A percentile compares a stretch with the other conserved stretches of the same genome.
Conservation (phyloP, 2,797 vertebrate genomes). For the Hippoglossus hippoglossus region DNA sequence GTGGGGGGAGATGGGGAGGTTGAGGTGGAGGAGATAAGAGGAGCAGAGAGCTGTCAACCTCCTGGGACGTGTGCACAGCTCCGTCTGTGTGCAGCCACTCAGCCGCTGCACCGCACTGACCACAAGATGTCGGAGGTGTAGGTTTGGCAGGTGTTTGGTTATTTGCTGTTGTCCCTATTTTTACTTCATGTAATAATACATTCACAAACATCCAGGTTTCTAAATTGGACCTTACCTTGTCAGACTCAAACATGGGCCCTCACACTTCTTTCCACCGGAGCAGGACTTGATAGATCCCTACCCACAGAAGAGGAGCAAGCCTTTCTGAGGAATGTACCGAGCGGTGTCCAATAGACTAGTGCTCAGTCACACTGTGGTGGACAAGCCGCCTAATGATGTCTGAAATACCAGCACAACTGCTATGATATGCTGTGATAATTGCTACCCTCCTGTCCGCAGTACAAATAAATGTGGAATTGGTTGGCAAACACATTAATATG, state of each 20-base stretch:
- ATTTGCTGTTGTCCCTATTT: constrained; percentile 64
- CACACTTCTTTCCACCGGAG: constrained; percentile 49
- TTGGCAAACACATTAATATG: constrained; percentile 87
- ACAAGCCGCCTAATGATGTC: constrained; percentile 80
- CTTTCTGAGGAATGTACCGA: constrained; percentile 69
- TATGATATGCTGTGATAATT: constrained; percentile 80
- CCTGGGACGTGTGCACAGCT: constrained; percentile 56
- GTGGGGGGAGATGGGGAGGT: constrained; percentile 10
- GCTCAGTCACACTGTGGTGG: constrained; percentile 74
- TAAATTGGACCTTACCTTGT: constrained; percentile 73
- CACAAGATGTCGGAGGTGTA: constrained; percentile 42
- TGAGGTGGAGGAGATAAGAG: constrained; percentile 54
- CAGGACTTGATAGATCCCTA: constrained; percentile 57
- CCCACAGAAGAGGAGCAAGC: constrained; percentile 49
- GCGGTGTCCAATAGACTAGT: constrained; percentile 67
- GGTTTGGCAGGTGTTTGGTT: constrained; percentile 71
- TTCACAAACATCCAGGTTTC: constrained; percentile 60
- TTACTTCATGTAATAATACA: constrained; percentile 67
- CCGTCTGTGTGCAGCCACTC: constrained; percentile 50
- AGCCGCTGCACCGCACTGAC: constrained; percentile 62
- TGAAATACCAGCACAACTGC: constrained; percentile 76
- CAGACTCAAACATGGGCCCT: constrained; percentile 60
- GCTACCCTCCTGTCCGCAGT: constrained; percentile 78
- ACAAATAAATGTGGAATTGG: constrained; percentile 82
- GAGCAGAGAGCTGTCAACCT: constrained; percentile 73